Evolutionary conservation across 2,113 vertebrate species (phyloP).

Genomic region (Vidua macroura): DNA sequence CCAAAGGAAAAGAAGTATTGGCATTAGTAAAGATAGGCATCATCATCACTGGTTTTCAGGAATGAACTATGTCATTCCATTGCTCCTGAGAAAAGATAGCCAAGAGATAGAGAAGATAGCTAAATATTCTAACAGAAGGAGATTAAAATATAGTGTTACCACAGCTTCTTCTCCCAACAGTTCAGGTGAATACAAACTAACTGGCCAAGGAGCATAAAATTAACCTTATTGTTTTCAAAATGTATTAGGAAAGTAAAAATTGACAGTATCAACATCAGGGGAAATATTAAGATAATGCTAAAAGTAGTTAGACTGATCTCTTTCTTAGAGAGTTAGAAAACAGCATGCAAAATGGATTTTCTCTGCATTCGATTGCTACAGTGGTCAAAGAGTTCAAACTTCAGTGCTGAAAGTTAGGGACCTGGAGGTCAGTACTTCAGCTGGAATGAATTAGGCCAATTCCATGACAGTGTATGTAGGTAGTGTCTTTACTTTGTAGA

Average conservation of each 20-base stretch:
- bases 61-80: not conserved
- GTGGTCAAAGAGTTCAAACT: not conserved
- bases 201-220: not conserved
- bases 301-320: not conserved
- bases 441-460: not conserved
- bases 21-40: not conserved
- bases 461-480: not conserved
- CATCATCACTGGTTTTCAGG: not conserved
- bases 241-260: not conserved
- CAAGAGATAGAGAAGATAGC: not conserved
- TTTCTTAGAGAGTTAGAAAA: not conserved
- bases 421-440: not conserved
- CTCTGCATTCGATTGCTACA: constrained; percentile 13
- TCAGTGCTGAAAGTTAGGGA: not conserved
- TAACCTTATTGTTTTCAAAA: constrained; percentile 3
- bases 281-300: not conserved
- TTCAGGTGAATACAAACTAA: not conserved
- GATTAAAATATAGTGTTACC: constrained; percentile 34
- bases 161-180: not conserved
- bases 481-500: not conserved
- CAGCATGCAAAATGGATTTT: constrained; percentile 47
- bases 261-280: not conserved
- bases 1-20: not conserved
- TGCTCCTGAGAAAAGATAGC: not conserved
- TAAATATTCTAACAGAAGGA: not conserved